phyloP scores from a whole-genome alignment of 2,888 invertebrate genomes.

The Candidula unifasciata region DNA sequence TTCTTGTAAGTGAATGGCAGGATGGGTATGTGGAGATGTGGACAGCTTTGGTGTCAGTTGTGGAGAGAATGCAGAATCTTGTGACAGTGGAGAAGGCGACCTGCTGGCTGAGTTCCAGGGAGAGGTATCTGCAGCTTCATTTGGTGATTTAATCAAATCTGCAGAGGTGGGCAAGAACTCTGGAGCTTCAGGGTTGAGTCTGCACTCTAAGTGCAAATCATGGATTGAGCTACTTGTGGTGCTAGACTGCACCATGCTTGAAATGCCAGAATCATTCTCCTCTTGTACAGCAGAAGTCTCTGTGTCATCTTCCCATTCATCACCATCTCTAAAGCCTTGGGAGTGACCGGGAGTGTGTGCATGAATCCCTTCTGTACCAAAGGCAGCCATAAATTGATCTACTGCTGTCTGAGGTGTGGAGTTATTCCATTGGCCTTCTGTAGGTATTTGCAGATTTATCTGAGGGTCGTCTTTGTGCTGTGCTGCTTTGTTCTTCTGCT shows the following conservation, averaged over 20 bases:
- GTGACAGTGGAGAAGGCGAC: conserved; percentile 48
- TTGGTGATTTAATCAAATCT: conserved; percentile 65
- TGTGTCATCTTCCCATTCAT: conserved; percentile 66
- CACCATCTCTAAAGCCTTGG: conserved; percentile 65
- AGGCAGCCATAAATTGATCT: neutral
- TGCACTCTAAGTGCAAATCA: conserved; percentile 58
- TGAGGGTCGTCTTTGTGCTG: conserved; percentile 15
- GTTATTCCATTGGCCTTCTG: conserved; percentile 33
- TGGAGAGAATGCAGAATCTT: conserved; percentile 31
- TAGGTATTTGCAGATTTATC: neutral
- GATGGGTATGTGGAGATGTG: neutral
- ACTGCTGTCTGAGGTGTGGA: neutral
- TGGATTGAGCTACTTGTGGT: conserved; percentile 39
- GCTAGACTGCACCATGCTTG: conserved; percentile 4
- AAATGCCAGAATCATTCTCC: conserved; percentile 51
- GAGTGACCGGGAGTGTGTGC: conserved; percentile 51
- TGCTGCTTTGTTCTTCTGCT: conserved; percentile 16
- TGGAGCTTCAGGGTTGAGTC: conserved; percentile 70
- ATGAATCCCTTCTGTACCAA: neutral
- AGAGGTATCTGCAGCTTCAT: conserved; percentile 61
- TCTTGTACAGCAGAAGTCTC: conserved; percentile 55
- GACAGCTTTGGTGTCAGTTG: neutral
- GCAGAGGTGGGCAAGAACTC: conserved; percentile 68
- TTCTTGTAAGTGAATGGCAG: neutral
- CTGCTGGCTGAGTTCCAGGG: conserved; percentile 61